Evolutionary conservation across 37 sponge, comb jelly and placozoan species (phyloP), one percentile per base, ranked within the genome.

Genomic region (Halisarca cf. caerulea): DNA sequence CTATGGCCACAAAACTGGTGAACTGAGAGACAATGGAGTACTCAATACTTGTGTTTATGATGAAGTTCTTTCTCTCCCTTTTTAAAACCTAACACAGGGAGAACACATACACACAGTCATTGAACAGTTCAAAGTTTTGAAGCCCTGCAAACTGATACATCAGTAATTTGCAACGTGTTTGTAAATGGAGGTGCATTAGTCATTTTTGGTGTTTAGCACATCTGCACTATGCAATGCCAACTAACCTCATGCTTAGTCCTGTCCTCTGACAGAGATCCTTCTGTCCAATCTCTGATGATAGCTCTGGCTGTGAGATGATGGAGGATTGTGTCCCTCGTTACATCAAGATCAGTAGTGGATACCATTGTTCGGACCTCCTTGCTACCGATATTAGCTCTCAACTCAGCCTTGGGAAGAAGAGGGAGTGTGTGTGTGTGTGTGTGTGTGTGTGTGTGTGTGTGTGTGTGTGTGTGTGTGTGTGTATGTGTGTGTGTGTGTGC

Each of bases 1-100:
- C 99, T 55, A 98, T 94, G 32, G 99, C 99, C 3, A 98, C 94
- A 87, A 98, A 98, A 85, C 99, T 98, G 58, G 98, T 98, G 85
- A 94, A 98, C 87, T 92, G 96, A 36, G 96, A 93, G 43, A 96
- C 97, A 68, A 96, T 96, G 83, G 92, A 94, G 77, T 96, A 91
- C 62, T 96, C 95, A 73, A 91, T 94, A 47, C 92, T 91, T 69
- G 89, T 87, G 69, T 96, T 89, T 80, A 96, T 96, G 74, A 96
- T 89, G 85, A 82, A 91, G 1, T 88, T 43, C 85, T 96, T 96
- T 8, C 90, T 58, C 51, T 93, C 94, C 54, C 87, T 79, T 69
- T 94, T 93, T 47, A 94, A 53, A 43, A 92, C 86, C 95, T 94
- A 54, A 9, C 78, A 27, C 8, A 27, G 20, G 57, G 17, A 55